Conservation (phyloP, 2,797 vertebrate species). For the Gallinago stenura region DNA sequence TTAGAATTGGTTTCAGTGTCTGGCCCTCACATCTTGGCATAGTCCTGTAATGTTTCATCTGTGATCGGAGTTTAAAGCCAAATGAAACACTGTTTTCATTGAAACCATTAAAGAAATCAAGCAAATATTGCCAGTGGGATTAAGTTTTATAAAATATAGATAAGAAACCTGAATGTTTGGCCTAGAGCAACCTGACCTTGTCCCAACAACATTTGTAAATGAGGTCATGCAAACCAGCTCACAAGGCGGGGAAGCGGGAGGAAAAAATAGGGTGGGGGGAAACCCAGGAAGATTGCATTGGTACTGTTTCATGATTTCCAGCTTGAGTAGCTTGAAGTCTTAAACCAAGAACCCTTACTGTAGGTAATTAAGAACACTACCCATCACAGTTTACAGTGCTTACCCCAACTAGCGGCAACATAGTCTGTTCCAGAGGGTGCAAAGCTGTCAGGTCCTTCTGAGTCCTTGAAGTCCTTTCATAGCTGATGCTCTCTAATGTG, state of each 20-base stretch:
- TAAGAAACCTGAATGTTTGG: conserved; percentile 45
- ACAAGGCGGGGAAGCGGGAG: accelerated
- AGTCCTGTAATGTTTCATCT: conserved; percentile 18
- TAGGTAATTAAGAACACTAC: not conserved
- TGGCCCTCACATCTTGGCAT: not conserved
- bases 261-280: not conserved
- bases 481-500: not conserved
- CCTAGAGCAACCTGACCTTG: conserved; percentile 30
- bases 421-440: not conserved
- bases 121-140: conserved; percentile 21
- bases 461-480: not conserved
- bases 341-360: not conserved
- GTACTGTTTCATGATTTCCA: not conserved
- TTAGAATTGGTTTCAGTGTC: not conserved
- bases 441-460: not conserved
- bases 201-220: conserved; percentile 27
- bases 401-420: not conserved
- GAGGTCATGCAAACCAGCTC: not conserved
- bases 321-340: not conserved
- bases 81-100: conserved; percentile 53
- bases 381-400: not conserved
- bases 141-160: conserved; percentile 55
- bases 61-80: conserved; percentile 28
- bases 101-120: conserved; percentile 37
- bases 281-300: not conserved